Evolutionary conservation across 2,797 vertebrate species (phyloP).

Genomic region (Pseudochirops corinnae): DNA sequence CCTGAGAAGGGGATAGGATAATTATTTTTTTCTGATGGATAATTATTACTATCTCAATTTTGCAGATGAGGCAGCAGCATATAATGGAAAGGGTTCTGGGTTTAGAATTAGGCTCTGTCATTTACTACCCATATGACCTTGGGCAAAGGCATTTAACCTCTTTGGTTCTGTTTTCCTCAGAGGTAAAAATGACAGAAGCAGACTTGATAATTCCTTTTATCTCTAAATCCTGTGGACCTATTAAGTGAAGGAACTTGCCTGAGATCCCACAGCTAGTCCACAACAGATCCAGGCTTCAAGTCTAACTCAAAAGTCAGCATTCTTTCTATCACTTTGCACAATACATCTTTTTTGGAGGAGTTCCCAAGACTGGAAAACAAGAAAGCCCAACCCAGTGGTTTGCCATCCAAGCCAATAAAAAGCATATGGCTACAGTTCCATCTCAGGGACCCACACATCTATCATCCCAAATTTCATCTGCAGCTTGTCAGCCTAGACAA

Average conservation of each 20-base stretch:
- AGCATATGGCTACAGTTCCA: background rate
- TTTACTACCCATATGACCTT: background rate
- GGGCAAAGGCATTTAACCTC: background rate
- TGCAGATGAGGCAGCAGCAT: background rate
- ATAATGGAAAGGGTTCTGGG: background rate
- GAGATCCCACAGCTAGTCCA: background rate
- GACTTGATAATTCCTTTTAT: background rate
- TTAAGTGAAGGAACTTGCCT: background rate
- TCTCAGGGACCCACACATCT: background rate
- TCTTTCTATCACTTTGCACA: background rate
- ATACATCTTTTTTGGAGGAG: background rate
- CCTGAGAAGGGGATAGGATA: background rate
- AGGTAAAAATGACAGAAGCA: background rate
- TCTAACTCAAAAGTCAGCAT: background rate
- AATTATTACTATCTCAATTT: background rate
- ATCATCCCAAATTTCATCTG: conserved; percentile 12
- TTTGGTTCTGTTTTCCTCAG: background rate
- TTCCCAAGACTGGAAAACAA: background rate
- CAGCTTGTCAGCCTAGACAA: background rate
- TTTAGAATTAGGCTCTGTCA: background rate
- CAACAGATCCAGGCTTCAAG: background rate
- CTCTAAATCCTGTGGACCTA: background rate
- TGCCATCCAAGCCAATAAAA: background rate
- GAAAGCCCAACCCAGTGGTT: background rate
- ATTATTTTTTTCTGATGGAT: no score